Evolutionary conservation across 2,113 vertebrate genomes (phyloP).

Genomic region (Poeciliopsis prolifica): DNA sequence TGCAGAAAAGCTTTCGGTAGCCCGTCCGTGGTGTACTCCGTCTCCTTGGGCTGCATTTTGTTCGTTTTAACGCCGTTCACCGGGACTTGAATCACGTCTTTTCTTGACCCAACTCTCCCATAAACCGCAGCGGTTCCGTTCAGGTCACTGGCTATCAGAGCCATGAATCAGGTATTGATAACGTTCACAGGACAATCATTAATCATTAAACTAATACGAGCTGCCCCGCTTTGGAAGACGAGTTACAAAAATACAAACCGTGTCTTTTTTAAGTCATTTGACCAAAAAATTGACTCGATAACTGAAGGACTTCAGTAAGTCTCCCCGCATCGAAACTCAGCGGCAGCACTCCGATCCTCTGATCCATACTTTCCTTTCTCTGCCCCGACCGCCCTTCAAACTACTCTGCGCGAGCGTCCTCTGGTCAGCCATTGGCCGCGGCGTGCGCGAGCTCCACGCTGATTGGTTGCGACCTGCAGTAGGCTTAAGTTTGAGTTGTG

Average conservation of each 20-base stretch:
- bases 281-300: not conserved
- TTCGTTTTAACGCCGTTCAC: constrained; percentile 16
- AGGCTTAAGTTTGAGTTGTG: constrained; percentile 76
- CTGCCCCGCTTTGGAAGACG: too few relatives aligned
- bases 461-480: constrained; percentile 69
- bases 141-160: constrained; percentile 72
- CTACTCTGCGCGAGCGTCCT: constrained; percentile 37
- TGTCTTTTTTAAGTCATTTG: not conserved
- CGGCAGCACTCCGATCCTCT: not conserved
- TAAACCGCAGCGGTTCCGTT: constrained; percentile 56
- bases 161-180: constrained; percentile 65
- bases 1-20: constrained; percentile 90
- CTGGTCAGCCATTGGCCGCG: constrained; percentile 69
- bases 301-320: not conserved
- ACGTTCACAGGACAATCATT: constrained; percentile 5
- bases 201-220: constrained; percentile 8
- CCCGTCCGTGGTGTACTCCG: constrained; percentile 80
- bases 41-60: constrained; percentile 68
- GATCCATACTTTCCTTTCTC: constrained; percentile 63
- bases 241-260: not conserved
- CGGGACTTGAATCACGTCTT: constrained; percentile 37
- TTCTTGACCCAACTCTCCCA: constrained; percentile 49
- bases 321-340: not conserved
- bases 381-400: constrained; percentile 73
- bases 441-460: constrained; percentile 40